Evolutionary conservation across 2,888 invertebrate species (phyloP).

Genomic region (Eledone cirrhosa): DNA sequence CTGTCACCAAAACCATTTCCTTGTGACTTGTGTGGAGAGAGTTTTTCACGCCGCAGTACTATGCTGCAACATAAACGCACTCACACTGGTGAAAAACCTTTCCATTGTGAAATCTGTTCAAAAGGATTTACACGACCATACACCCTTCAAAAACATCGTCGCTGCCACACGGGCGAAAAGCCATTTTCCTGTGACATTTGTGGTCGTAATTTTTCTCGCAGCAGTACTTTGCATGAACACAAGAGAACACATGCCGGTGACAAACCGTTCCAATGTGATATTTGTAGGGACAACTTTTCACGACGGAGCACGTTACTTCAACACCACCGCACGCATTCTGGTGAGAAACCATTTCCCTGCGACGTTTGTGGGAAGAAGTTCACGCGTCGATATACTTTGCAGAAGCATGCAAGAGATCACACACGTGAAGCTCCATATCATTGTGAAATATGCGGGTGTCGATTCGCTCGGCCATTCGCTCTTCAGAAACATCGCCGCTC

Average conservation of each 20-base stretch:
- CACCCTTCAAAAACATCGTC: neutral
- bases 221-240: constrained; percentile 16
- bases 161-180: constrained; percentile 10
- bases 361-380: neutral
- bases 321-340: constrained; percentile 1
- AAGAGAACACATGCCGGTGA: constrained; percentile 13
- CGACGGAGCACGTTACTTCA: constrained; percentile 18
- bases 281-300: constrained; percentile 10
- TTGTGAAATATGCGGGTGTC: neutral
- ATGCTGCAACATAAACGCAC: constrained; percentile 12
- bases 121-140: constrained; percentile 16
- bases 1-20: constrained; percentile 9
- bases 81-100: neutral
- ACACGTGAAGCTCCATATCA: neutral
- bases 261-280: constrained; percentile 24
- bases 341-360: neutral
- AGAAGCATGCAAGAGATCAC: constrained; percentile 10
- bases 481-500: constrained; percentile 1
- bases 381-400: constrained; percentile 11
- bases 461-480: neutral
- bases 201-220: constrained; percentile 11
- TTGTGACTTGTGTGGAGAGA: constrained; percentile 23
- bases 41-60: constrained; percentile 16
- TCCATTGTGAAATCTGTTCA: neutral
- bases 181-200: constrained; percentile 10